A percentile compares a stretch with the other conserved stretches of the same genome.
phyloP scores from a whole-genome alignment of 2,888 invertebrate species.

The Pandemis heparana region DNA sequence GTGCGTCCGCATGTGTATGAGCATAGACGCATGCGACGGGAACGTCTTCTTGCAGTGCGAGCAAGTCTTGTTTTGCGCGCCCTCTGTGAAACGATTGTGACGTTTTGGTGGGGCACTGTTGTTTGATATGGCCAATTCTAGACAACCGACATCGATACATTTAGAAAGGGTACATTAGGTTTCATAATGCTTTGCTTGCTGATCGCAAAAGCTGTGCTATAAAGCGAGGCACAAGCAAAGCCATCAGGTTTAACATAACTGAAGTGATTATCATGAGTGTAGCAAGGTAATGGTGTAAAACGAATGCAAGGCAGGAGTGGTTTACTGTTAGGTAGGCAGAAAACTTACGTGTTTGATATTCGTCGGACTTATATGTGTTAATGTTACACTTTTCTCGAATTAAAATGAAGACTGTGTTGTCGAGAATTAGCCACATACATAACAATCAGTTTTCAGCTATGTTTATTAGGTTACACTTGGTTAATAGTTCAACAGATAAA shows the following conservation, averaged over 20 bases:
- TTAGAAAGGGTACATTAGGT: slow-evolving; percentile 61
- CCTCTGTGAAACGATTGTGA: slow-evolving; percentile 86
- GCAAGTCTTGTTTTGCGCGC: slow-evolving; percentile 87
- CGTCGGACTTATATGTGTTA: slow-evolving; percentile 3
- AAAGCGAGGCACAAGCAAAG: slow-evolving; percentile 34
- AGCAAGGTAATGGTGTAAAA: slow-evolving; percentile 54
- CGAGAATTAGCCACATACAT: slow-evolving; percentile 83
- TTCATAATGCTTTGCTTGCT: slow-evolving; percentile 49
- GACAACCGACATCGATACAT: slow-evolving; percentile 83
- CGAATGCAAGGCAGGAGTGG: slow-evolving; percentile 44
- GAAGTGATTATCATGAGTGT: slow-evolving; percentile 82
- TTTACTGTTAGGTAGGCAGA: slow-evolving; percentile 21
- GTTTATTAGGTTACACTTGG: slow-evolving; percentile 51
- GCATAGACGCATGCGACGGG: slow-evolving; percentile 92
- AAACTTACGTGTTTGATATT: slow-evolving; percentile 22
- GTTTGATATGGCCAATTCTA: slow-evolving; percentile 92
- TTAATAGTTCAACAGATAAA: slow-evolving; percentile 1
- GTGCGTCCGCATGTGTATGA: slow-evolving; percentile 91
- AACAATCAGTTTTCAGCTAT: slow-evolving; percentile 82
- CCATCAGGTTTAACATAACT: slow-evolving; percentile 69
- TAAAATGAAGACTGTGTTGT: slow-evolving; percentile 57
- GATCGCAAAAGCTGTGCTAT: slow-evolving; percentile 58
- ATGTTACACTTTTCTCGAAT: slow-evolving; percentile 41
- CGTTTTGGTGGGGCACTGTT: slow-evolving; percentile 88
- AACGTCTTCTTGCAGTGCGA: slow-evolving; percentile 90